Evolutionary conservation across 2,888 invertebrate species (phyloP).

Genomic region (Emmelina monodactyla): DNA sequence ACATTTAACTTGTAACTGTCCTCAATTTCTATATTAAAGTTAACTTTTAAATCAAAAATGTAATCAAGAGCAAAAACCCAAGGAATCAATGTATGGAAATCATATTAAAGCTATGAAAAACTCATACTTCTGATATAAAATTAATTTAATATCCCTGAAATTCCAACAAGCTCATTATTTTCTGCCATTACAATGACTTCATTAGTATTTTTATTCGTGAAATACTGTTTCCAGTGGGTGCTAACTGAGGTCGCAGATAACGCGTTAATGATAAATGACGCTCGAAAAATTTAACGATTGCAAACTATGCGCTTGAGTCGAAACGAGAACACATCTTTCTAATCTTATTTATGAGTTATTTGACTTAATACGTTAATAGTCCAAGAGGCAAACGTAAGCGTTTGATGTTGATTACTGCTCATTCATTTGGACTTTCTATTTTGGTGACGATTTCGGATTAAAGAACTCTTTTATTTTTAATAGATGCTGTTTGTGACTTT

Average conservation of each 20-base stretch:
- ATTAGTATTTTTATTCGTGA: not conserved
- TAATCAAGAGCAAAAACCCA: no score
- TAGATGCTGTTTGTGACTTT: no score
- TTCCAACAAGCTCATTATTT: not conserved
- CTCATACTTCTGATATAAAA: no score
- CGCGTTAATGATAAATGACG: constrained; percentile 50
- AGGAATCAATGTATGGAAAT: no score
- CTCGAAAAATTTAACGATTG: constrained; percentile 47
- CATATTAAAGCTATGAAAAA: no score
- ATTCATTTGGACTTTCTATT: constrained; percentile 42
- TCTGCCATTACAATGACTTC: not conserved
- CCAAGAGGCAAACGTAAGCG: constrained; percentile 35
- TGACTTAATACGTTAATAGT: constrained; percentile 48
- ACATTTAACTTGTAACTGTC: no score
- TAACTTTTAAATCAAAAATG: no score
- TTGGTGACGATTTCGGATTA: no score
- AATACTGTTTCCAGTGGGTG: constrained; percentile 1
- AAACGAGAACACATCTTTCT: constrained; percentile 44
- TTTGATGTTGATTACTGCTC: constrained; percentile 52
- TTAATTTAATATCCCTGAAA: not conserved
- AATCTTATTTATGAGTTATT: constrained; percentile 55
- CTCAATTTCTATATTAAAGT: no score
- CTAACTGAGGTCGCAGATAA: constrained; percentile 32
- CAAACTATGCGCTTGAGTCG: constrained; percentile 41
- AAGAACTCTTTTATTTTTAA: no score